Base-by-base conservation (phyloP, 2,797 vertebrate genomes). In the Enteromius viviparus region DNA sequence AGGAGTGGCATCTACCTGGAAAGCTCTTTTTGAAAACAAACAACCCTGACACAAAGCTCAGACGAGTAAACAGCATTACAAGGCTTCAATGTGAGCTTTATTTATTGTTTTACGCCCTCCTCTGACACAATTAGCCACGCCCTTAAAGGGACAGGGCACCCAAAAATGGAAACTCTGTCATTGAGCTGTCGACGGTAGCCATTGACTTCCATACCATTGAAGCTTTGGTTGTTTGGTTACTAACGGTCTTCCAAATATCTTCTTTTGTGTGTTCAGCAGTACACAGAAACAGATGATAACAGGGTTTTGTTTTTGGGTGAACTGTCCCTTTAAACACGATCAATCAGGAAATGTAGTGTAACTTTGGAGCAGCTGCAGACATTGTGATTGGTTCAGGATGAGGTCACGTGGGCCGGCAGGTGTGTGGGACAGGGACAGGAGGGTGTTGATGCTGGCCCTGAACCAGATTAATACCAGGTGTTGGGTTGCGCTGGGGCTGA, bases 371-470 rank as follows among this genome's bases (percentile, higher is more conserved):
- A 75, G 53, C 69, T 40, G 4, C 49, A 21, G 42, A 74, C 32
- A 19, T 47, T 32, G 65, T 51, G 72, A n/a, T 26, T 21, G 26
- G 47, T 9, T 10, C 8, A 53, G 3, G 47, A n/a, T 14, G 78
- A 76, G 34, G 17, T 70, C 53, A 82, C 76, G 70, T 34, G 72
- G 80, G 66, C 51, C 42, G 60, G 74, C 87, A 84, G 80, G 76
- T 77, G 79, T 55, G 76, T 32, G 81, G 79, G 55, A 68, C 23
- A 29, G 78, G 76, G 70, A 69, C 32, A n/a, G 49, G 7, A 34
- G 77, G 66, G 84, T 86, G 84, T 70, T 77, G 85, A 78, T 78
- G 40, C 68, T 83, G 87, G 37, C 21, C 66, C 29, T 45, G 78
- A 70, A 53, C 77, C 66, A 81, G 80, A 51, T 55, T 58, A 26